Evolutionary conservation across 2,888 invertebrate genomes (phyloP).

Genomic region (Brenthis hecate): DNA sequence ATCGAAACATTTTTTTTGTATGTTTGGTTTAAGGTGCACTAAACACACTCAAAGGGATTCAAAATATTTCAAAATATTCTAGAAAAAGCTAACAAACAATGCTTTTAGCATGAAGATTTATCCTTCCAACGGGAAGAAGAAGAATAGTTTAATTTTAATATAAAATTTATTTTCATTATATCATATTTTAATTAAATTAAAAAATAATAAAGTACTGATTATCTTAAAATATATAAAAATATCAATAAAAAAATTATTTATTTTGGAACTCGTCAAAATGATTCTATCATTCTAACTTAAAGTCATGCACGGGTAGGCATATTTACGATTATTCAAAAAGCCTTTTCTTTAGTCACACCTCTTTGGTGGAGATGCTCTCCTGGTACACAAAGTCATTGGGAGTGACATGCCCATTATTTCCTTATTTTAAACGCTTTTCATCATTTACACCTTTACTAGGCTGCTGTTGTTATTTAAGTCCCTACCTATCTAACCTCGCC

Average conservation of each 20-base stretch:
- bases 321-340: constrained; percentile 21
- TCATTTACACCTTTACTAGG: constrained; percentile 70
- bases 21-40: not conserved
- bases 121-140: too few relatives aligned
- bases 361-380: constrained; percentile 59
- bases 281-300: not conserved
- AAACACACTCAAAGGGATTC: too few relatives aligned
- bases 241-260: too few relatives aligned
- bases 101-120: too few relatives aligned
- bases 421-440: constrained; percentile 69
- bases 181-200: too few relatives aligned
- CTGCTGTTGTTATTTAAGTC: constrained; percentile 29
- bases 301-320: not conserved
- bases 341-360: constrained; percentile 39
- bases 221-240: too few relatives aligned
- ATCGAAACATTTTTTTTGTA: constrained; percentile 44
- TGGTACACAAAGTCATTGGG: constrained; percentile 82
- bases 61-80: too few relatives aligned
- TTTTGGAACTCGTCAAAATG: too few relatives aligned
- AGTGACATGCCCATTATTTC: constrained; percentile 83
- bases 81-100: too few relatives aligned
- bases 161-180: too few relatives aligned
- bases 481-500: not conserved
- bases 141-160: too few relatives aligned
- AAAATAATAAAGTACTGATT: too few relatives aligned